Percentiles rank a stretch among this genome's conserved stretches.
These are phyloP conservation scores for Lottia scabra DNA, from an alignment of 2,888 invertebrate genomes.

Conservation along the genomic window DNA sequence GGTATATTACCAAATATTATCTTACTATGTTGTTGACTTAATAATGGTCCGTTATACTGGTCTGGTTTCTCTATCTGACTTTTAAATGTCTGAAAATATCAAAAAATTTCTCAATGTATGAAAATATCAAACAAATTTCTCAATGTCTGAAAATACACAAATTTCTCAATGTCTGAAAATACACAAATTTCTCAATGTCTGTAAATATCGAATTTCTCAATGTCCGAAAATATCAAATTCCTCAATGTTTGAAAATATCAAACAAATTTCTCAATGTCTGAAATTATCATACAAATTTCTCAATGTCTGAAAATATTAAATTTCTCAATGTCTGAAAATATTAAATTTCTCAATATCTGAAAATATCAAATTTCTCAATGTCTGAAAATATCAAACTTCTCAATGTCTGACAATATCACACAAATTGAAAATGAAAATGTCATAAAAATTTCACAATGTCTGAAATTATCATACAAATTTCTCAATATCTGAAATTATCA, in stretches of 20 bases:
- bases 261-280: constrained; percentile 86
- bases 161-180: no score
- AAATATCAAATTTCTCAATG: constrained; percentile 92
- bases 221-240: constrained; percentile 86
- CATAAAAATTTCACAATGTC: constrained; percentile 80
- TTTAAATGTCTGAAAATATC: constrained; percentile 83
- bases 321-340: no score
- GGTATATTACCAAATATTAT: constrained; percentile 96
- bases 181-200: no score
- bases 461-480: constrained; percentile 66
- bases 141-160: no score
- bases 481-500: no score
- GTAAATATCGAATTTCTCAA: no score
- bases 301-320: constrained; percentile 79
- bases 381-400: constrained; percentile 86
- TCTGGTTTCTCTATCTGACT: constrained; percentile 89
- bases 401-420: constrained; percentile 80
- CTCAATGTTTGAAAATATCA: constrained; percentile 83
- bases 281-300: constrained; percentile 74
- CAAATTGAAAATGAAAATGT: no score
- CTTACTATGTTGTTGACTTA: constrained; percentile 82
- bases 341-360: no score
- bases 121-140: constrained; percentile 14
- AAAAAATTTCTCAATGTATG: constrained; percentile 80
- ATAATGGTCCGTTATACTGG: constrained; percentile 77